Evolutionary conservation across 2,113 vertebrate species (phyloP), one percentile per base, ranked within the genome.

Genomic region (Spermophilus dauricus): DNA sequence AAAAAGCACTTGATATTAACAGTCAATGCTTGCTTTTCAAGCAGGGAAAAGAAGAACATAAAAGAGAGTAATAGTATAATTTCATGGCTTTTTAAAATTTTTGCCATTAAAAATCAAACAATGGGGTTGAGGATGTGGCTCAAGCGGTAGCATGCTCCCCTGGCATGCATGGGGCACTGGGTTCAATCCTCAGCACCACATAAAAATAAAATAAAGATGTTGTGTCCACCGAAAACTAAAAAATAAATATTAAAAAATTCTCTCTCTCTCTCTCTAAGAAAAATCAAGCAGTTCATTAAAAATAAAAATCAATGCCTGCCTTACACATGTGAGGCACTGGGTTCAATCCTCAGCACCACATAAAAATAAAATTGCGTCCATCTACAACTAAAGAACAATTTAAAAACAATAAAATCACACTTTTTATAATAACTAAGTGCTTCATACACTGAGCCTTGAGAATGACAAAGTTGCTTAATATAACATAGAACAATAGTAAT

Each of bases 231-330:
- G 7, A 45, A 45, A 45, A 45, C 42, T 45, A 45, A 45, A 45
- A 45, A 45, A 45, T 45, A 45, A 45, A 45, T 45, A 45, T 45
- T 45, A 45, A 45, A 45, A 45, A 45, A 45, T 45, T 45, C 42
- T 45, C 7, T 45, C 42, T 45, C 42, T 45, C 42, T 45, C 42
- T 45, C 42, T 45, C 42, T 45, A 1, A 45, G 45, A 63, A 69
- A 97, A 88, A 88, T 69, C 39, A 93, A 96, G 67, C 0, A 56
- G 45, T 1, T 70, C 11, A 72, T 88, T 89, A 93, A 94, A 97
- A 92, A 90, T 42, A 92, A 95, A 92, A 93, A 72, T 4, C 4
- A 69, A 3, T 5, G 12, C 48, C 48, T 51, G 48, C 48, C 48
- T 51, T 51, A 13, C 48, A 51, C 48, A 51, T 51, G 48, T 51